These are phyloP conservation scores for Cyprinodon variegatus DNA, from an alignment of 2,113 vertebrate species.

Conservation along the genomic window DNA sequence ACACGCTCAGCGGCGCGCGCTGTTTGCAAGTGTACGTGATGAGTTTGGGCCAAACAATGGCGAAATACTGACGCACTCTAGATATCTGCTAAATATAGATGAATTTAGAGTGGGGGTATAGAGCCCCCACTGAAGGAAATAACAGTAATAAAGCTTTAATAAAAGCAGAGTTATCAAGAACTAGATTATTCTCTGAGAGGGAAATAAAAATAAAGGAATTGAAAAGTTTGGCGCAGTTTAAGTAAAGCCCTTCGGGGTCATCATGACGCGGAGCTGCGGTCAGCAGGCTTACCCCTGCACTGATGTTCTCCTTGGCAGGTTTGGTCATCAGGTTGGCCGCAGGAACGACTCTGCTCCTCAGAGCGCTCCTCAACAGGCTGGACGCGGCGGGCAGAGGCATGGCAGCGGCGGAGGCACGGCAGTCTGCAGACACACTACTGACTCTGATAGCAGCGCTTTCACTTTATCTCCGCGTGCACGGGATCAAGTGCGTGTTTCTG, in stretches of 20 bases:
- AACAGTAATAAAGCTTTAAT: too few relatives aligned
- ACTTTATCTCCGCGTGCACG: not conserved
- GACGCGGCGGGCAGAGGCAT: slow-evolving; percentile 54
- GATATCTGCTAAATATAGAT: too few relatives aligned
- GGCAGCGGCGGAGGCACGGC: not conserved
- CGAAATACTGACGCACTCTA: slow-evolving; percentile 36
- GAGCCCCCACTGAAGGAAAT: too few relatives aligned
- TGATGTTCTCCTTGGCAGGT: slow-evolving; percentile 51
- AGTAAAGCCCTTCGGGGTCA: too few relatives aligned
- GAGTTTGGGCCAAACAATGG: slow-evolving; percentile 45
- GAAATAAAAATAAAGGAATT: too few relatives aligned
- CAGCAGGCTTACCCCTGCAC: slow-evolving; percentile 45
- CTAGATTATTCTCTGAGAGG: too few relatives aligned
- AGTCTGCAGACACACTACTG: too few relatives aligned
- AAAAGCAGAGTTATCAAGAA: too few relatives aligned
- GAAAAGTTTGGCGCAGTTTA: too few relatives aligned
- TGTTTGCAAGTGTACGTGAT: slow-evolving; percentile 46
- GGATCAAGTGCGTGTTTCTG: not conserved
- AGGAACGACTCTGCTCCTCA: slow-evolving; percentile 33
- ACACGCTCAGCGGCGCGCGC: not conserved
- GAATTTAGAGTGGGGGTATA: too few relatives aligned
- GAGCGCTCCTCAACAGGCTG: slow-evolving; percentile 39
- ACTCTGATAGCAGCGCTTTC: not conserved
- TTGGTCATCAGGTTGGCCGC: slow-evolving; percentile 30
- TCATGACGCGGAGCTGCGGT: too few relatives aligned